Evolutionary conservation across 2,113 vertebrate species (phyloP).

Genomic region (Zosterops hypoxanthus): DNA sequence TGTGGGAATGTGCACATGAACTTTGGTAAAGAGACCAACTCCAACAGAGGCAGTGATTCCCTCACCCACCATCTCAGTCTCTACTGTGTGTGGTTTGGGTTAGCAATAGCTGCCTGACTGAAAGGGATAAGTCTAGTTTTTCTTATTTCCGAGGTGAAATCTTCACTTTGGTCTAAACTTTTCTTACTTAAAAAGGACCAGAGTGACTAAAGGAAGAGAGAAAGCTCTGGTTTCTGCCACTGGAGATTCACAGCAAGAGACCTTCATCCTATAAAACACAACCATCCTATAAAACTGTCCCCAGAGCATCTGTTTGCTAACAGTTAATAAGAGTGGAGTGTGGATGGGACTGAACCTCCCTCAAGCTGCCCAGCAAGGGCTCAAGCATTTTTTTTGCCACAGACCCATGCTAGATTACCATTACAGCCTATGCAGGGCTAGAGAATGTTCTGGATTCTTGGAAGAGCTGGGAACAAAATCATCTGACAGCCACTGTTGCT

Average conservation of each 20-base stretch:
- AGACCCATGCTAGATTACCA: not conserved
- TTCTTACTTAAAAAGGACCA: not conserved
- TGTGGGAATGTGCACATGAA: not conserved
- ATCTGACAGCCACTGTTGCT: rapidly evolving
- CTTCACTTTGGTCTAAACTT: not conserved
- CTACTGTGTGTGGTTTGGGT: not conserved
- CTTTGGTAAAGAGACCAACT: not conserved
- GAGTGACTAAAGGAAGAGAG: not conserved
- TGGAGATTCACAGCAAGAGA: not conserved
- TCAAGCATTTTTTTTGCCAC: not conserved
- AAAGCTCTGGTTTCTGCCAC: not conserved
- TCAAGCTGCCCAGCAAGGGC: rapidly evolving
- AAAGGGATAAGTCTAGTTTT: not conserved
- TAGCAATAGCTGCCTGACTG: not conserved
- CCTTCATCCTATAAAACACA: not conserved
- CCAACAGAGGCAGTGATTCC: not conserved
- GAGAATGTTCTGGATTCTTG: not conserved
- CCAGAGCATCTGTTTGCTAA: not conserved
- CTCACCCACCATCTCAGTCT: not conserved
- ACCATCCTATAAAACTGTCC: not conserved
- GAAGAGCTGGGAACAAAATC: not conserved
- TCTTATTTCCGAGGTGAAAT: not conserved
- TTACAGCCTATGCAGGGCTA: not conserved
- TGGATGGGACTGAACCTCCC: not conserved
- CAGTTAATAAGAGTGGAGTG: not conserved